These are phyloP conservation scores for Macrosteles quadrilineatus DNA, from an alignment of 1,140 invertebrate genomes.

Conservation along the genomic window DNA sequence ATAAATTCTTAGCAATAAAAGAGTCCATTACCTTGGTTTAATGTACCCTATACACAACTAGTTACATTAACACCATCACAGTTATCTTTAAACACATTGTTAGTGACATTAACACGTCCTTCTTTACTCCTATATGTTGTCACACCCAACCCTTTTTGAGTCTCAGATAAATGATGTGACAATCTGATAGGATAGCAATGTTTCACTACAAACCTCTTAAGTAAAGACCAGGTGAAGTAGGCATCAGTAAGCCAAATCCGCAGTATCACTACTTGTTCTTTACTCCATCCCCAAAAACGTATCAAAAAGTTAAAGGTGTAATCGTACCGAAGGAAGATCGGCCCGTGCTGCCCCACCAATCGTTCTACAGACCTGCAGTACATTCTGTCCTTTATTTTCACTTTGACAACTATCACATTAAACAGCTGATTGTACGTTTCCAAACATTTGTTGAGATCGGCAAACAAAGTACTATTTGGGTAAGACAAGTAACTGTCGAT, in stretches of 20 bases:
- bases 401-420: neutral
- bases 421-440: neutral
- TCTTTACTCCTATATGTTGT: too few relatives aligned
- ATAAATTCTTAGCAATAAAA: too few relatives aligned
- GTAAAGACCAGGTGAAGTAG: neutral
- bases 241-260: neutral
- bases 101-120: too few relatives aligned
- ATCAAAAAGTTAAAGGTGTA: neutral
- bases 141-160: too few relatives aligned
- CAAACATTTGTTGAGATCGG: neutral
- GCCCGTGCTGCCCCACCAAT: neutral
- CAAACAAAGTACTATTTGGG: neutral
- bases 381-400: constrained; percentile 5
- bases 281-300: neutral
- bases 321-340: neutral
- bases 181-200: neutral
- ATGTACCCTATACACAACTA: too few relatives aligned
- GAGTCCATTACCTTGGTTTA: too few relatives aligned
- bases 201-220: neutral
- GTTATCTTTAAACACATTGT: too few relatives aligned
- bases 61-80: too few relatives aligned
- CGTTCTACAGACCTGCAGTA: neutral
- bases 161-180: too few relatives aligned
- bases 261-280: neutral
- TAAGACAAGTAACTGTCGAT: neutral